Conservation (phyloP, 2,797 vertebrate genomes). For the Ctenopoma multispine region DNA sequence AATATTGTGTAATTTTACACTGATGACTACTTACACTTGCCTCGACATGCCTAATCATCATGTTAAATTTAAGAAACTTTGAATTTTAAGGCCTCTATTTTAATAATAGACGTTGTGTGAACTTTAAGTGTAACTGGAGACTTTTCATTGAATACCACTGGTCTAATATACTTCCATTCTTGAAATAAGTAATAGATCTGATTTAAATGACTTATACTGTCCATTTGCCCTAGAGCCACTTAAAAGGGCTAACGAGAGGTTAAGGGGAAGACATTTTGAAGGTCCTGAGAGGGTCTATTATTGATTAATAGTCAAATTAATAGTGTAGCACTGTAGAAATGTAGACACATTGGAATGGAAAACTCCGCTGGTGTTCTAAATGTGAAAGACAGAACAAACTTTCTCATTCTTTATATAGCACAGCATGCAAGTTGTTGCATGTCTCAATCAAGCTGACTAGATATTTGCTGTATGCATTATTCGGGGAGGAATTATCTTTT, state of each 20-base stretch:
- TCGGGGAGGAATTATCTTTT: slow-evolving; percentile 47
- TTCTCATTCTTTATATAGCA: slow-evolving; percentile 2
- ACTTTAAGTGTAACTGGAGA: slow-evolving; percentile 3
- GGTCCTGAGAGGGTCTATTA: slow-evolving; percentile 62
- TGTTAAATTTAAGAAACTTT: slow-evolving; percentile 35
- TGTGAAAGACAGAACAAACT: not conserved
- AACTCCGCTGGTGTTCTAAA: slow-evolving; percentile 10
- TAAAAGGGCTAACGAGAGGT: slow-evolving; percentile 75
- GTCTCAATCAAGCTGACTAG: slow-evolving; percentile 42
- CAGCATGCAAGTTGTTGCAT: slow-evolving; percentile 12
- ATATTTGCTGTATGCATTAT: slow-evolving; percentile 49
- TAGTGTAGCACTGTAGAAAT: slow-evolving; percentile 24
- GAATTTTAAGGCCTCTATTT: slow-evolving; percentile 24
- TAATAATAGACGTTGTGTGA: slow-evolving; percentile 41
- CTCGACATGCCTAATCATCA: slow-evolving; percentile 26
- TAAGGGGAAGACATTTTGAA: slow-evolving; percentile 66
- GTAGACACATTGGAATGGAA: slow-evolving; percentile 17
- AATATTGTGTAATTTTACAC: slow-evolving; percentile 44
- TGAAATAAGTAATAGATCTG: slow-evolving; percentile 43
- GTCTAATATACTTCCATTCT: slow-evolving; percentile 27
- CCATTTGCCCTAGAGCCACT: slow-evolving; percentile 44
- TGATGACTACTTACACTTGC: slow-evolving; percentile 32
- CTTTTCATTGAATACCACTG: slow-evolving; percentile 27
- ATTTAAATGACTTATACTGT: slow-evolving; percentile 49
- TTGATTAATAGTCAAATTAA: slow-evolving; percentile 69